Percentiles rank a stretch among this genome's conserved stretches.
Conservation (phyloP, 2,797 vertebrate species). For the Orestias chungarensis region DNA sequence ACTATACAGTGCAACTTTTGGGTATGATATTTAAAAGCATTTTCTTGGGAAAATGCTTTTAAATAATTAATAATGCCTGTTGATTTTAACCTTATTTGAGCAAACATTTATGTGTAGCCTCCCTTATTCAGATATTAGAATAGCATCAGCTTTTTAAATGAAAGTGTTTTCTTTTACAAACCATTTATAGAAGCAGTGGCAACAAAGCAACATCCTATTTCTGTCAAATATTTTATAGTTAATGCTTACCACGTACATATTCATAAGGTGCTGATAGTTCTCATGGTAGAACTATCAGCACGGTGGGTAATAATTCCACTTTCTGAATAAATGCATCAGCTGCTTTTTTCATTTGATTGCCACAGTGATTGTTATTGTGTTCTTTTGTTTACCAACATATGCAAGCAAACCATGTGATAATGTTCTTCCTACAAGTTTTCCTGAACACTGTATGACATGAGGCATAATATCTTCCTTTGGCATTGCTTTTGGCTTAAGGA, state of each 20-base stretch:
- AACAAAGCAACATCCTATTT: too few species aligned
- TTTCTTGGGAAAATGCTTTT: not conserved
- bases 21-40: not conserved
- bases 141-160: not conserved
- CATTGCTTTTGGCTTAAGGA: conserved; percentile 29
- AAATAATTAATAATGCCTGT: not conserved
- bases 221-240: not conserved
- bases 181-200: not conserved
- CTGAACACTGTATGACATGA: conserved; percentile 24
- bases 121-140: not conserved
- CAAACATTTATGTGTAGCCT: not conserved
- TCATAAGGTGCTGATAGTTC: not conserved
- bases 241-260: not conserved
- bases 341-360: conserved; percentile 32
- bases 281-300: too few species aligned
- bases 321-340: not conserved
- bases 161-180: not conserved
- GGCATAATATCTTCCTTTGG: conserved; percentile 24
- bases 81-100: not conserved
- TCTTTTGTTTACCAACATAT: conserved; percentile 58
- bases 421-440: conserved; percentile 24
- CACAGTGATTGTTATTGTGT: conserved; percentile 55
- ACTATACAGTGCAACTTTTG: not conserved
- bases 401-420: conserved; percentile 58
- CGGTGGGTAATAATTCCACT: too few species aligned